Conservation (phyloP, 2,797 vertebrate species). For the Heteromormyrus szaboi region DNA sequence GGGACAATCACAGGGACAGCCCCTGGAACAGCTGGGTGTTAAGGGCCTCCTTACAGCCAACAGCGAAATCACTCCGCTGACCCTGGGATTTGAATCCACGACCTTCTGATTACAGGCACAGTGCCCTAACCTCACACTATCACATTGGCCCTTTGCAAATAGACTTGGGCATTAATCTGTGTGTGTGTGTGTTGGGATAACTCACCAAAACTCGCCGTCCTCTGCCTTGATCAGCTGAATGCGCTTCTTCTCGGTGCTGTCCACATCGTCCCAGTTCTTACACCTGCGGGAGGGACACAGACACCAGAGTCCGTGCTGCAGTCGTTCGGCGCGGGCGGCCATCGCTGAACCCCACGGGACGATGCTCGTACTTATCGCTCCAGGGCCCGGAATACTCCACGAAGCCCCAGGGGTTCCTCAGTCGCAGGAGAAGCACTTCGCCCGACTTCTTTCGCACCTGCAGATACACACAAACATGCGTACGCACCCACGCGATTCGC, state of each 20-base stretch:
- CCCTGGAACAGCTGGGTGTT: neutral
- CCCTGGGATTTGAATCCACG: neutral
- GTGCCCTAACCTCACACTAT: neutral
- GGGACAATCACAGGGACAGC: too few species aligned
- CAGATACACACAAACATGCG: slow-evolving; percentile 19
- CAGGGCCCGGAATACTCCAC: slow-evolving; percentile 67
- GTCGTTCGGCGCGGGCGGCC: neutral
- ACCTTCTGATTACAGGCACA: neutral
- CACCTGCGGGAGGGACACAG: slow-evolving; percentile 44
- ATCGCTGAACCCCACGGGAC: too few species aligned
- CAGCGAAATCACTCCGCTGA: neutral
- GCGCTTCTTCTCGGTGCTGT: slow-evolving; percentile 51
- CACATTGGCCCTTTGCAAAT: neutral
- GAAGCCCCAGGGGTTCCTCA: slow-evolving; percentile 76
- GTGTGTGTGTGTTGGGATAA: neutral
- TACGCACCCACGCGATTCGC: neutral
- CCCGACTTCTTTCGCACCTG: slow-evolving; percentile 52
- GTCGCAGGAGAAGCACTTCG: slow-evolving; percentile 53
- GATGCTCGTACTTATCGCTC: slow-evolving; percentile 65
- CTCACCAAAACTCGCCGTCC: slow-evolving; percentile 74
- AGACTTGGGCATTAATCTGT: neutral
- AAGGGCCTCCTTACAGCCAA: neutral
- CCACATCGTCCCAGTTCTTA: slow-evolving; percentile 59
- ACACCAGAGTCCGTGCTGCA: neutral
- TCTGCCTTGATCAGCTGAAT: slow-evolving; percentile 55